These are phyloP conservation scores for Paralinhomoeus sp. DNA, from an alignment of 2,888 invertebrate species.

Conservation along the genomic window DNA sequence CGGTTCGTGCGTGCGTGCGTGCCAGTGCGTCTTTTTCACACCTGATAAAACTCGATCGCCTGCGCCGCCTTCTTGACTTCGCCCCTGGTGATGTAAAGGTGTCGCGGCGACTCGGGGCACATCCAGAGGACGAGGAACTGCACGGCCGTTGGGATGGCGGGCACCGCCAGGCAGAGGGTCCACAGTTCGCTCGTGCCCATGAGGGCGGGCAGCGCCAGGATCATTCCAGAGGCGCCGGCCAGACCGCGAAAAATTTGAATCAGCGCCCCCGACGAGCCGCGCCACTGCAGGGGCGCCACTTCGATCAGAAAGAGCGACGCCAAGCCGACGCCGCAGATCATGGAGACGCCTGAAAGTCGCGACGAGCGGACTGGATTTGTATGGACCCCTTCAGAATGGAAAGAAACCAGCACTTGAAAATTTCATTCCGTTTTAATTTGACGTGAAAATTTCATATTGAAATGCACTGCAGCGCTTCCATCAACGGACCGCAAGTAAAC, in stretches of 20 bases:
- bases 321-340: constrained; percentile 2
- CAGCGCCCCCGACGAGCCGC: not conserved
- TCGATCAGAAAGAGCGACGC: constrained; percentile 2
- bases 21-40: too few species aligned
- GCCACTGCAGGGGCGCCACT: not conserved
- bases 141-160: not conserved
- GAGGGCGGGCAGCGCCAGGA: not conserved
- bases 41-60: constrained; percentile 1
- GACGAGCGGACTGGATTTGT: not conserved
- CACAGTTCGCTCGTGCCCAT: not conserved
- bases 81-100: constrained; percentile 1
- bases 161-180: constrained; percentile 1
- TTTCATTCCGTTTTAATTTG: too few species aligned
- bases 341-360: constrained; percentile 1
- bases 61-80: not conserved
- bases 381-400: not conserved
- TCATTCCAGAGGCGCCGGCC: constrained; percentile 2
- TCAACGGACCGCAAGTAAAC: too few species aligned
- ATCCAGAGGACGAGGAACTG: constrained; percentile 1
- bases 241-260: constrained; percentile 3
- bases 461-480: too few species aligned
- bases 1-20: too few species aligned
- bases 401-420: not conserved
- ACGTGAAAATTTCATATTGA: too few species aligned
- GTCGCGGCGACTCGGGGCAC: constrained; percentile 1